Percentiles rank a stretch among this genome's conserved stretches.
phyloP scores from a whole-genome alignment of 2,113 vertebrate genomes.

The Microcebus lehilahytsara region DNA sequence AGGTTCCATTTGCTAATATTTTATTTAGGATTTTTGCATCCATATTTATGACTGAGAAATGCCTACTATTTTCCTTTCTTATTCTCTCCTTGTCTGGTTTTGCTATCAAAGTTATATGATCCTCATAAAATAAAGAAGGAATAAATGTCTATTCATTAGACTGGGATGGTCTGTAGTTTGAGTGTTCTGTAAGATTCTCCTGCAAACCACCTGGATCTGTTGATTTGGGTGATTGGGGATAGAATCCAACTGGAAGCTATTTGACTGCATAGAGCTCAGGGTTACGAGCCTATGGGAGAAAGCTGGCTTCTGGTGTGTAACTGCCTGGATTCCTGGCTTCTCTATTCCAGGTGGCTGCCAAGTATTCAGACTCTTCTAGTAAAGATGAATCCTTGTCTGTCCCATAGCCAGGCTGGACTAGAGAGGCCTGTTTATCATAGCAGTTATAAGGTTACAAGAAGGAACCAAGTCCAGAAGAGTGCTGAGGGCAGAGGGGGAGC shows the following conservation, averaged over 20 bases:
- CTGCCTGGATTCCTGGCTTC: neutral
- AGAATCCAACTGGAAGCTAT: neutral
- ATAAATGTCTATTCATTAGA: neutral
- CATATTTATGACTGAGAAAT: neutral
- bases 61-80: neutral
- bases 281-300: neutral
- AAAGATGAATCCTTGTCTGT: neutral
- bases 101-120: neutral
- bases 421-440: neutral
- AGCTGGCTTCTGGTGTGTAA: neutral
- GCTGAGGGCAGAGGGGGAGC: neutral
- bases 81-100: slow-evolving; percentile 31
- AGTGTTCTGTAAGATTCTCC: neutral
- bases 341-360: neutral
- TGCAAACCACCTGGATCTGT: neutral
- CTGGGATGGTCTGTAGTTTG: neutral
- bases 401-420: neutral
- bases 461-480: neutral
- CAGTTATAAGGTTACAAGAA: neutral
- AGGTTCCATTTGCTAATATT: slow-evolving; percentile 2
- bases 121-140: neutral
- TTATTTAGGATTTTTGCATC: slow-evolving; percentile 7
- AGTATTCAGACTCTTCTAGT: neutral
- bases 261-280: neutral
- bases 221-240: neutral